A percentile compares a stretch with the other conserved stretches of the same genome.
Conservation (phyloP, 1,140 invertebrate species). For the Bombus impatiens region DNA sequence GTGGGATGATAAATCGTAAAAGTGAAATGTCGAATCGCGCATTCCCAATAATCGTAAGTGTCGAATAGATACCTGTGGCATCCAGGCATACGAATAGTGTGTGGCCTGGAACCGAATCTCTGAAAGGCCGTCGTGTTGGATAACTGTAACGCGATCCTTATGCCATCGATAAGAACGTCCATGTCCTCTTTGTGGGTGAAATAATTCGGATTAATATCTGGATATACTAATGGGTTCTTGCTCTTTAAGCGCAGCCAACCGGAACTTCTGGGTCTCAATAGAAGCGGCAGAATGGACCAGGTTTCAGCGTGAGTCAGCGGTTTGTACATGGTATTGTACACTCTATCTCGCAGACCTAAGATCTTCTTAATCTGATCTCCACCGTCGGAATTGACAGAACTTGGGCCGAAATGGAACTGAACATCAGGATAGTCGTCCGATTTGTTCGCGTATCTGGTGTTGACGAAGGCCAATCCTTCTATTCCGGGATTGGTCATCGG, state of each 20-base stretch:
- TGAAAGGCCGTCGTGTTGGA: slow-evolving; percentile 91
- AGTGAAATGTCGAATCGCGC: slow-evolving; percentile 90
- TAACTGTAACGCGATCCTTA: slow-evolving; percentile 90
- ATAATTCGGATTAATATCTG: slow-evolving; percentile 96
- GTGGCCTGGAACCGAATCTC: slow-evolving; percentile 89
- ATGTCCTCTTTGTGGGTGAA: slow-evolving; percentile 92
- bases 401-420: slow-evolving; percentile 93
- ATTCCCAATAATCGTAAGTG: slow-evolving; percentile 94
- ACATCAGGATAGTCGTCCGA: slow-evolving; percentile 91
- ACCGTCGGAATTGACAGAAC: slow-evolving; percentile 91
- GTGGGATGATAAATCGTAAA: slow-evolving; percentile 94
- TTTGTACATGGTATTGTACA: slow-evolving; percentile 93
- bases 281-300: slow-evolving; percentile 91
- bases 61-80: slow-evolving; percentile 88
- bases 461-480: slow-evolving; percentile 92
- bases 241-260: slow-evolving; percentile 91
- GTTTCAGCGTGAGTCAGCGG: slow-evolving; percentile 90
- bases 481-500: slow-evolving; percentile 91
- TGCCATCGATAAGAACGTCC: slow-evolving; percentile 89
- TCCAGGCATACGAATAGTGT: slow-evolving; percentile 90
- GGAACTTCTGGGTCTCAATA: slow-evolving; percentile 91
- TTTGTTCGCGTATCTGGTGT: slow-evolving; percentile 90
- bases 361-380: slow-evolving; percentile 90
- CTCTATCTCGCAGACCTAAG: slow-evolving; percentile 88
- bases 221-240: slow-evolving; percentile 90